Base-by-base conservation (phyloP, 1,140 invertebrate genomes). In the Phthorimaea operculella region DNA sequence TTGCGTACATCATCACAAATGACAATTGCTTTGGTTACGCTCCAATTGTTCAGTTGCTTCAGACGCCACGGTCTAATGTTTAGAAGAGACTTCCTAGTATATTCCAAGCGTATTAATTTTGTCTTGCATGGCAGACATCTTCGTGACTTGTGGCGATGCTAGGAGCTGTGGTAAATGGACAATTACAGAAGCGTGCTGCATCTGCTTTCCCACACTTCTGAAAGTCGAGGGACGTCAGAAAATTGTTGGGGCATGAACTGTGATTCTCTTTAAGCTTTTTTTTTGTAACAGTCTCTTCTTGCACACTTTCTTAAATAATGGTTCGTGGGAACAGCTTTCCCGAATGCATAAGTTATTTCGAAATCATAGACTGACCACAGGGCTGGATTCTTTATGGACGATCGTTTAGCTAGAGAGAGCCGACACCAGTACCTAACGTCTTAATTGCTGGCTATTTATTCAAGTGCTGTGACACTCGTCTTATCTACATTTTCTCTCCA, bases 1-100 rank as follows among this genome's bases (percentile, higher is more conserved):
- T 62, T 66, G 33, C 42, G 49, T 17, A 17, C 16, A 52, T 60
- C 52, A 33, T 60, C 34, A 60, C 55, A 21, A 45, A 57, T 54
- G 16, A 58, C 50, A 62, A 59, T 63, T 47, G 57, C 39, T n/a
- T 33, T 56, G 47, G 60, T 49, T 52, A 60, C 56, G 62, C 51
- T 65, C 64, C 62, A 66, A 62, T 65, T 63, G 18, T 56, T 51
- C 33, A 34, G 54, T 59, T 45, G 17, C 42, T 54, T 57, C 50
- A 53, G 59, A 57, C 58, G 33, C 34, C 21, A 28, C 21, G 21
- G 21, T 28, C 21, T 28, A 28, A 28, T 28, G 21, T 28, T 28
- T 28, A 28, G 21, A 6, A 28, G 21, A 28, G 21, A 28, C 21
- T 28, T 28, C 21, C 21, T 28, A 28, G 21, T 28, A 28, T 28